Percentiles rank a stretch among this genome's conserved stretches.
Conservation (phyloP, 2,797 vertebrate species). For the Brachyalestes nurse region DNA sequence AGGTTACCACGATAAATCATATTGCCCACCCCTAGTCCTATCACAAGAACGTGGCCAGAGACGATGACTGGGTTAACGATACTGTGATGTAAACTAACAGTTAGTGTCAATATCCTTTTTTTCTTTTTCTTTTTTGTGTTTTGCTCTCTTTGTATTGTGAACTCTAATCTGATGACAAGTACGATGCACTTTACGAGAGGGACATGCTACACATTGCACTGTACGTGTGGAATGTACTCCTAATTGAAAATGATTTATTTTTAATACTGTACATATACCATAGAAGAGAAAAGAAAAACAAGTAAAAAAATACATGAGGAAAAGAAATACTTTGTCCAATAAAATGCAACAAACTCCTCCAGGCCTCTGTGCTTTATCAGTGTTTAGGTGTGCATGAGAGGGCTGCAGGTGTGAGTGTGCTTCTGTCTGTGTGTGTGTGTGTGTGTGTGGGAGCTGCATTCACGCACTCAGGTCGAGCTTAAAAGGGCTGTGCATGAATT, state of each 20-base stretch:
- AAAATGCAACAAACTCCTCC: slow-evolving; percentile 61
- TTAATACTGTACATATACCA: slow-evolving; percentile 88
- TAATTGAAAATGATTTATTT: slow-evolving; percentile 90
- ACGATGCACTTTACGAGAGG: slow-evolving; percentile 83
- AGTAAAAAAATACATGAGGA: slow-evolving; percentile 50
- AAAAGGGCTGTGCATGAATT: slow-evolving; percentile 66
- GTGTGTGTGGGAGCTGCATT: slow-evolving; percentile 57
- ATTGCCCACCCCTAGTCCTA: too few species aligned
- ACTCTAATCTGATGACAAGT: slow-evolving; percentile 68
- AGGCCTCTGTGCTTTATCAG: slow-evolving; percentile 19
- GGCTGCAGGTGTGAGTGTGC: slow-evolving; percentile 44
- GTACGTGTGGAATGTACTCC: slow-evolving; percentile 90
- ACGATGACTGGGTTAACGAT: slow-evolving; percentile 52
- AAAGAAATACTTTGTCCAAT: slow-evolving; percentile 75
- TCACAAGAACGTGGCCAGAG: slow-evolving; percentile 13
- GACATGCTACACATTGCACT: slow-evolving; percentile 88
- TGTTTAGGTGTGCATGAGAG: slow-evolving; percentile 16
- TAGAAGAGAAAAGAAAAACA: slow-evolving; percentile 49
- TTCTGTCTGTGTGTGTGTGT: slow-evolving; percentile 57
- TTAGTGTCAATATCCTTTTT: slow-evolving; percentile 55
- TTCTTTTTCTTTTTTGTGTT: slow-evolving; percentile 38
- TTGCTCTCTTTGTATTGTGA: slow-evolving; percentile 64
- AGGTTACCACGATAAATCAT: too few species aligned
- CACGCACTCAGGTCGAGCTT: slow-evolving; percentile 38
- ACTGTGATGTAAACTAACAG: slow-evolving; percentile 72